These are phyloP conservation scores for Gadus macrocephalus DNA, from an alignment of 2,113 vertebrate species.

Conservation along the genomic window DNA sequence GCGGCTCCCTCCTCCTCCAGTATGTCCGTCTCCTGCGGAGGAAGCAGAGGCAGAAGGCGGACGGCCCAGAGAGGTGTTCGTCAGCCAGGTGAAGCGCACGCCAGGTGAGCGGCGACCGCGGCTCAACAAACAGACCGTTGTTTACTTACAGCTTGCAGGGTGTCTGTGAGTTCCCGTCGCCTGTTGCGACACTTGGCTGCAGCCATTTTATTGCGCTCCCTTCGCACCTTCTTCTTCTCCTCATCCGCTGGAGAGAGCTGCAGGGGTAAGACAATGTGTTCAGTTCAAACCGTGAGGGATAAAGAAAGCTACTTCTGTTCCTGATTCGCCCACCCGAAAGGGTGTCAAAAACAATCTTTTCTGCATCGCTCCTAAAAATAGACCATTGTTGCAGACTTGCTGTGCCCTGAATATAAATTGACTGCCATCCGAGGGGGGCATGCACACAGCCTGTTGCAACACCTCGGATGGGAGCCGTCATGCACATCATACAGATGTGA, in stretches of 20 bases:
- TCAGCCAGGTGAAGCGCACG: constrained; percentile 25
- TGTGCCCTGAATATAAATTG: constrained; percentile 79
- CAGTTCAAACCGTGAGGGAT: constrained; percentile 45
- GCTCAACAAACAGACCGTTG: constrained; percentile 47
- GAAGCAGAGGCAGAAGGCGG: constrained; percentile 6
- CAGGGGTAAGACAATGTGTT: constrained; percentile 32
- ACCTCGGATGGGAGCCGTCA: neutral
- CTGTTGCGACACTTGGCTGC: constrained; percentile 97
- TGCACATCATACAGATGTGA: constrained; percentile 8
- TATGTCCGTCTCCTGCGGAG: constrained; percentile 88
- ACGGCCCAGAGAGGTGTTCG: constrained; percentile 35
- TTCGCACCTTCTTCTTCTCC: constrained; percentile 89
- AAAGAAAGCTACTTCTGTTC: constrained; percentile 35
- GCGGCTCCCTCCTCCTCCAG: constrained; percentile 89
- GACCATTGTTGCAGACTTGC: constrained; percentile 75
- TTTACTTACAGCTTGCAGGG: constrained; percentile 89
- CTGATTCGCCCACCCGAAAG: constrained; percentile 44
- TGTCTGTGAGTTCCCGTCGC: constrained; percentile 91
- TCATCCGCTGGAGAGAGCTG: constrained; percentile 95
- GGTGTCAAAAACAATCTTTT: constrained; percentile 59
- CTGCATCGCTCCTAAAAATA: constrained; percentile 78
- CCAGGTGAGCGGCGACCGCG: constrained; percentile 35
- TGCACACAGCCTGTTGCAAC: too few relatives aligned
- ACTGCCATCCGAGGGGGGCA: constrained; percentile 51
- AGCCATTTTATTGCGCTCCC: constrained; percentile 99